phyloP scores from a whole-genome alignment of 2,113 vertebrate species.

The Aegithalos caudatus region DNA sequence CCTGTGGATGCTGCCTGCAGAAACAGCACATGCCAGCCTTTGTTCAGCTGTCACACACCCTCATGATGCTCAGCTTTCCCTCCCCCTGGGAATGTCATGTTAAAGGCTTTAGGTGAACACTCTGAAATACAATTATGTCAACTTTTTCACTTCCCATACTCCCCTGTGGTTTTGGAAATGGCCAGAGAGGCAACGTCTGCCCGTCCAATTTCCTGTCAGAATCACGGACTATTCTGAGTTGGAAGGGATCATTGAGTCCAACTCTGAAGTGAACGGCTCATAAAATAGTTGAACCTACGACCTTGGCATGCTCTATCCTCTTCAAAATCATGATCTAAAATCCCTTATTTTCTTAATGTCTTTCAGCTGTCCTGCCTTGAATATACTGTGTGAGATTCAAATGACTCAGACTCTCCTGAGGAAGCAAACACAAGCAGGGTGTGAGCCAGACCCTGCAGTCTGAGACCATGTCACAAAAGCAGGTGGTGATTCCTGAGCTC shows the following conservation, averaged over 20 bases:
- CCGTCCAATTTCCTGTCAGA: background rate
- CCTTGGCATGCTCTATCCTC: background rate
- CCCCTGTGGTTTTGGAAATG: background rate
- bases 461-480: accelerated
- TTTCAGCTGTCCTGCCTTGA: background rate
- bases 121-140: background rate
- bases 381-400: background rate
- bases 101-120: background rate
- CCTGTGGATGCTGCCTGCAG: background rate
- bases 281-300: background rate
- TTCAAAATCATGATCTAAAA: background rate
- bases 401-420: background rate
- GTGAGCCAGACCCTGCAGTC: background rate
- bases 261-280: background rate
- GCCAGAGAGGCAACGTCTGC: background rate
- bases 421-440: background rate
- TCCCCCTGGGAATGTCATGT: background rate
- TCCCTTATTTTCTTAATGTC: background rate
- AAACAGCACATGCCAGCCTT: background rate
- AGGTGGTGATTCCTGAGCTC: background rate
- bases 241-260: background rate
- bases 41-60: background rate
- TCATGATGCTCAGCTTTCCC: background rate
- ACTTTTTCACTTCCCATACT: background rate
- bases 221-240: background rate